Base-by-base conservation (phyloP, 2,888 invertebrate species). In the Willowsia nigromaculata region DNA sequence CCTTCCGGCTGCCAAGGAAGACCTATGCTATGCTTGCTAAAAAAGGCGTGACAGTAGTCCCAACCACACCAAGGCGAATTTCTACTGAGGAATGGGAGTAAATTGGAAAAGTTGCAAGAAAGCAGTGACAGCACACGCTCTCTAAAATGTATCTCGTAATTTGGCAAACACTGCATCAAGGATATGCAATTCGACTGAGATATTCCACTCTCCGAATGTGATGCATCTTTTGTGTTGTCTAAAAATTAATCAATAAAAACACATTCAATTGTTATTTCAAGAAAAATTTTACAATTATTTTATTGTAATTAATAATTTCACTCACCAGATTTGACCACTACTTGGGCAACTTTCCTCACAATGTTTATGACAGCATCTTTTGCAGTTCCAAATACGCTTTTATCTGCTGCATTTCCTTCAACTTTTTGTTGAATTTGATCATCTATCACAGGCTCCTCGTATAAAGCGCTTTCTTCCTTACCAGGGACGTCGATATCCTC, bases 291-390 rank as follows among this genome's bases (percentile, higher is more conserved):
- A 25, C 1, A 53, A 53, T 56, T 27, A n/a, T 40, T 6, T 62
- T 2, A 15, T 37, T n/a, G 4, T n/a, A 6, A 37, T 37, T 68
- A 37, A 7, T 13, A 27, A 62, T 62, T 30, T 25, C 81, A n/a
- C n/a, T 47, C 76, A 88, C 90, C 90, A 13, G 82, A 84, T 78
- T 88, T 97, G 0, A 96, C 97, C 92, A 98, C 94, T 50, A 96
- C 97, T 94, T 97, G 96, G 7, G 97, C 97, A 0, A 98, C 98
- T 94, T 98, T 98, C 93, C 98, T 98, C 85, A 98, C 97, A 92
- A 99, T 97, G 71, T 97, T 97, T 93, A 98, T 96, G 62, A 98
- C 98, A 0, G 97, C 98, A 93, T 98, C 98, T 92, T 97, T 96
- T 1, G 98, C 98, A 13, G 97, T 97, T 89, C 97, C 97, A 93